Evolutionary conservation across 2,888 invertebrate species (phyloP), one percentile per base, ranked within the genome.

Genomic region (Venusia cambrica): DNA sequence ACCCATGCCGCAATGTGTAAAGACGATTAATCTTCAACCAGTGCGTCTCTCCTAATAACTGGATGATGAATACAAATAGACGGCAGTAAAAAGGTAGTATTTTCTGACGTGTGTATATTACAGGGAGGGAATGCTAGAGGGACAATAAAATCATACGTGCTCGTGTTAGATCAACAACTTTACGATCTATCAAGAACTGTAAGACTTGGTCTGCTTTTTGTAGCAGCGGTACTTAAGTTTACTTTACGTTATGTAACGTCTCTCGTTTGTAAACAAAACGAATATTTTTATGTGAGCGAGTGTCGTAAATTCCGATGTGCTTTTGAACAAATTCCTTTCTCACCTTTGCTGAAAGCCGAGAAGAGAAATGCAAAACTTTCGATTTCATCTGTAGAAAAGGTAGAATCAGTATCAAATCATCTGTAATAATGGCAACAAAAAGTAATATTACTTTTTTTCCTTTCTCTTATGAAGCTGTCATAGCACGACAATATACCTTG

Each of bases 361-460:
- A n/a, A n/a, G n/a, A n/a, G n/a, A n/a, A n/a, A n/a, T n/a, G n/a
- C n/a, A 8, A 22, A 10, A 17, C 32, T 26, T 10, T 39, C 27
- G 13, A 34, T 33, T 37, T 26, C 29, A 26, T 21, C 19, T n/a
- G n/a, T n/a, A n/a, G n/a, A n/a, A n/a, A n/a, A 26, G 25, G 25
- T 21, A 28, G 31, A 26, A 38, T 33, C 38, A 25, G 20, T 26
- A 14, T 34, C n/a, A 26, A 34, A 24, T 34, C 31, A 31, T 7
- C 27, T 27, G 28, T 37, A 34, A 28, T 35, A 42, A 17, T 33
- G 49, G 52, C 57, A 42, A 41, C 42, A 43, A 55, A 61, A 62
- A 62, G 68, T 65, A 74, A 73, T 74, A 74, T 60, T 45, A 48
- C n/a, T n/a, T n/a, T n/a, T n/a, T n/a, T 36, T 55, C 55, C 56